Evolutionary conservation across 1,140 invertebrate species (phyloP).

Genomic region (Yoshiicerus persimilis): DNA sequence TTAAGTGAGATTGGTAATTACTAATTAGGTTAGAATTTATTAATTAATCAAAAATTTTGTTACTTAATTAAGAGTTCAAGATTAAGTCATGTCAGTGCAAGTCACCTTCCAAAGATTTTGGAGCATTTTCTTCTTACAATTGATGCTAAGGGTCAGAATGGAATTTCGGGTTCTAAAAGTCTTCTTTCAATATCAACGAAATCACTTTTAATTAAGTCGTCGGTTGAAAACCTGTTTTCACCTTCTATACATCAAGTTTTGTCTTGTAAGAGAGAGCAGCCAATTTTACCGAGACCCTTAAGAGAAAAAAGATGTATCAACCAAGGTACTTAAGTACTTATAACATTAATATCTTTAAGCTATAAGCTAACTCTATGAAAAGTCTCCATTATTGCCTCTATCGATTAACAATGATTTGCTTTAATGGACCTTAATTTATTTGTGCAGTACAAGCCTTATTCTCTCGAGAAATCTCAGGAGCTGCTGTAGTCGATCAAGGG

Average conservation of each 20-base stretch:
- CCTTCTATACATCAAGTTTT: not conserved
- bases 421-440: not conserved
- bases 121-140: slow-evolving; percentile 25
- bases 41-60: no score
- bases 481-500: slow-evolving; percentile 61
- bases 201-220: slow-evolving; percentile 12
- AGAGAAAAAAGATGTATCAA: not conserved
- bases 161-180: slow-evolving; percentile 8
- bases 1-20: no score
- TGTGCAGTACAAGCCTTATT: slow-evolving; percentile 65
- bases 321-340: not conserved
- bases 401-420: not conserved
- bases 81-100: slow-evolving; percentile 32
- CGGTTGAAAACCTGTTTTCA: not conserved
- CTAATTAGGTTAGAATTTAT: no score
- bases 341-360: no score
- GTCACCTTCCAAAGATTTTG: slow-evolving; percentile 34
- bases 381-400: not conserved
- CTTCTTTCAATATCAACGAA: slow-evolving; percentile 21
- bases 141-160: slow-evolving; percentile 5
- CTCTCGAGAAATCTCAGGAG: slow-evolving; percentile 69
- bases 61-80: slow-evolving; percentile 26
- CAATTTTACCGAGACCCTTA: not conserved
- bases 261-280: not conserved
- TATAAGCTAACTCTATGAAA: not conserved